Evolutionary conservation across 1,140 invertebrate species (phyloP).

Genomic region (Manduca sexta): DNA sequence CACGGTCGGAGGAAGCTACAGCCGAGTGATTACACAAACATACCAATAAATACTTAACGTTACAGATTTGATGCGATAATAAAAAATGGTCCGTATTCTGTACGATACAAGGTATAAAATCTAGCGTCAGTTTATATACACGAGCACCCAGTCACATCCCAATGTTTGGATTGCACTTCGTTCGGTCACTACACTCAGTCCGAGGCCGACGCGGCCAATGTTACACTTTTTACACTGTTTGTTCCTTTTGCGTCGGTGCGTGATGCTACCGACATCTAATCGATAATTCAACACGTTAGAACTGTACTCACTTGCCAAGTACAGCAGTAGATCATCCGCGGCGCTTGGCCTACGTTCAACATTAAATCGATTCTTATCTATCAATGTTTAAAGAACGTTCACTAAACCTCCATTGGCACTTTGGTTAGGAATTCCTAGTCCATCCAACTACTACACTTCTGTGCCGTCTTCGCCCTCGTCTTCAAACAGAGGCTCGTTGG

Average conservation of each 20-base stretch:
- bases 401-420: slow-evolving; percentile 67
- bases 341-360: no score
- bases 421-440: slow-evolving; percentile 22
- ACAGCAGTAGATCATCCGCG: no score
- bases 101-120: slow-evolving; percentile 68
- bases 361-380: neutral
- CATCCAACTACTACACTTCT: slow-evolving; percentile 77
- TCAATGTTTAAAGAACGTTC: slow-evolving; percentile 16
- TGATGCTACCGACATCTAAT: no score
- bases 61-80: slow-evolving; percentile 21
- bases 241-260: neutral
- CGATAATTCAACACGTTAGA: no score
- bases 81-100: slow-evolving; percentile 63
- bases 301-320: no score
- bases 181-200: no score
- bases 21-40: slow-evolving; percentile 31
- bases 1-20: slow-evolving; percentile 43
- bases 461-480: slow-evolving; percentile 91
- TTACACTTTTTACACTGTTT: neutral
- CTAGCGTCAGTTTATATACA: slow-evolving; percentile 65
- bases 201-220: neutral
- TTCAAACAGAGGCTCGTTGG: slow-evolving; percentile 81
- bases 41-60: slow-evolving; percentile 64
- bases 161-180: no score
- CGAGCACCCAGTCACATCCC: slow-evolving; percentile 42